A percentile compares a stretch with the other conserved stretches of the same genome.
Conservation (phyloP, 2,797 vertebrate species). For the Triplophysa yarkandensis region DNA sequence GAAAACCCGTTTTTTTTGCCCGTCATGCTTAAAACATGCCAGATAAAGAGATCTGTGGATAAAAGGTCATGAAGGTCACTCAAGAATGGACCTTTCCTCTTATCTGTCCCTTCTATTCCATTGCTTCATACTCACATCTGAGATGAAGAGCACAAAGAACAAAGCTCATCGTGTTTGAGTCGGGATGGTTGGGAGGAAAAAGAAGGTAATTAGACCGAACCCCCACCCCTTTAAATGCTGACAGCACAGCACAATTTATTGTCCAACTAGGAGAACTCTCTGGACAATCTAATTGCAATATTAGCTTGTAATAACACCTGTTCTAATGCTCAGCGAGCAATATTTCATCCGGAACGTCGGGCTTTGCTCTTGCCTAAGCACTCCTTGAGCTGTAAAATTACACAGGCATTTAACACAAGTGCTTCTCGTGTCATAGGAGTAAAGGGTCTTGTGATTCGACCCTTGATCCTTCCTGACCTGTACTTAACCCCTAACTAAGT, state of each 20-base stretch:
- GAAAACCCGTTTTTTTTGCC: no score
- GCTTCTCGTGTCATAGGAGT: conserved; percentile 29
- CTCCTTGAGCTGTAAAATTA: conserved; percentile 61
- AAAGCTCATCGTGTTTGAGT: neutral
- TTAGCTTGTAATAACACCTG: conserved; percentile 77
- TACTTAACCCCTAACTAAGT: conserved; percentile 44
- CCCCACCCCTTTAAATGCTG: conserved; percentile 62
- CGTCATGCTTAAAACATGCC: neutral
- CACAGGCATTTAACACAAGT: conserved; percentile 60
- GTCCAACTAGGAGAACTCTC: conserved; percentile 65
- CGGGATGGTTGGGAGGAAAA: conserved; percentile 6
- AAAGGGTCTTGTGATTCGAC: conserved; percentile 3
- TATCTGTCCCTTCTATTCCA: neutral
- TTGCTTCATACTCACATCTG: neutral
- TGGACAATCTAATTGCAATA: conserved; percentile 77
- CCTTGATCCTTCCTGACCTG: conserved; percentile 46
- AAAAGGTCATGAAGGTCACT: neutral
- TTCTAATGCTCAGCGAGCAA: conserved; percentile 61
- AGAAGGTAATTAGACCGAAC: conserved; percentile 71
- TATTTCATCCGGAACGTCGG: conserved; percentile 61
- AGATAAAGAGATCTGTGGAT: neutral
- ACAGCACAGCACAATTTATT: conserved; percentile 72
- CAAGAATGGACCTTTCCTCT: neutral
- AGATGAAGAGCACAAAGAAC: neutral
- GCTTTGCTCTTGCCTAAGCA: conserved; percentile 69